phyloP scores from a whole-genome alignment of 2,888 invertebrate species.

The Mesoligia furuncula region DNA sequence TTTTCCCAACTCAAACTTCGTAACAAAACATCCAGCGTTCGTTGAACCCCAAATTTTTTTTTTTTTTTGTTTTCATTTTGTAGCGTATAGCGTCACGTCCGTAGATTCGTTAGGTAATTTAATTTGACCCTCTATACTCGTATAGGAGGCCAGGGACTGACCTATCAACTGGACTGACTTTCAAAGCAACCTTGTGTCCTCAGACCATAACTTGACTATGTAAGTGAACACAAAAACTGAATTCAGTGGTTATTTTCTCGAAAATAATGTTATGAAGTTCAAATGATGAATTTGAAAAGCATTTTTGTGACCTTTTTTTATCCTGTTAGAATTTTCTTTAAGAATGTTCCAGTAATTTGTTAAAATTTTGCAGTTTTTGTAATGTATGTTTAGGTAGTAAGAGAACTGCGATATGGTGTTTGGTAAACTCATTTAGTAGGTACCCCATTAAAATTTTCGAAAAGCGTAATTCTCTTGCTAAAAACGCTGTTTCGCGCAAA shows the following conservation, averaged over 20 bases:
- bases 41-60: neutral
- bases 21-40: neutral
- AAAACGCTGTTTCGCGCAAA: too few species aligned
- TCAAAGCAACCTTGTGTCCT: neutral
- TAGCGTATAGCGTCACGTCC: neutral
- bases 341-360: constrained; percentile 20
- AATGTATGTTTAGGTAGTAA: constrained; percentile 4
- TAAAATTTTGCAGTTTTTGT: constrained; percentile 10
- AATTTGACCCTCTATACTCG: neutral
- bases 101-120: neutral
- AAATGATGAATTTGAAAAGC: constrained; percentile 48
- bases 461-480: neutral
- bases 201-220: constrained; percentile 6
- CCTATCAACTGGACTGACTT: neutral
- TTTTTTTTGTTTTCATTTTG: too few species aligned
- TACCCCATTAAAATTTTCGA: neutral
- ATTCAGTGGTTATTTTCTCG: constrained; percentile 67
- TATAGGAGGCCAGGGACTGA: neutral
- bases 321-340: constrained; percentile 29
- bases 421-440: neutral
- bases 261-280: constrained; percentile 68
- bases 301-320: constrained; percentile 42
- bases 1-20: too few species aligned
- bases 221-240: constrained; percentile 38
- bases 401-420: neutral